Evolutionary conservation across 64 coral and sea anemone genomes (phyloP).

Genomic region (Platygyra sinensis): DNA sequence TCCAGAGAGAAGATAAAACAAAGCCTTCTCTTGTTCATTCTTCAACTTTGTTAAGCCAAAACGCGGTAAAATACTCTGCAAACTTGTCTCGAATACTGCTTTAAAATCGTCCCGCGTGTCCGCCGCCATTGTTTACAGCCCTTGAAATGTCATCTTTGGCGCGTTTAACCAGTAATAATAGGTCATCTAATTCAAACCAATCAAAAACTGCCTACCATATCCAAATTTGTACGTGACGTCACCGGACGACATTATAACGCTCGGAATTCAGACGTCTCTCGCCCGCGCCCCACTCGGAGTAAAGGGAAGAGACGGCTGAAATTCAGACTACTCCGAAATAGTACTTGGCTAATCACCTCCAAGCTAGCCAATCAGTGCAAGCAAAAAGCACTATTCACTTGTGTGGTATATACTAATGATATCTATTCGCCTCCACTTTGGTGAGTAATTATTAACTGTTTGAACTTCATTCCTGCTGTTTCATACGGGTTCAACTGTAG

Average conservation of each 20-base stretch:
- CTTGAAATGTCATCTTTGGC: background rate
- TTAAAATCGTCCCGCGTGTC: background rate
- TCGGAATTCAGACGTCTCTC: background rate
- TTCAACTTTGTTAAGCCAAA: background rate
- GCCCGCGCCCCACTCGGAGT: too few relatives aligned
- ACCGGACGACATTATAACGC: background rate
- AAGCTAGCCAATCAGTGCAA: too few relatives aligned
- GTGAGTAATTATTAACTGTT: too few relatives aligned
- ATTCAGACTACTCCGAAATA: too few relatives aligned
- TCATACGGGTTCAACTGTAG: too few relatives aligned
- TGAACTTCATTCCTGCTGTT: too few relatives aligned
- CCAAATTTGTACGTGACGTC: background rate
- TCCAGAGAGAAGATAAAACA: background rate
- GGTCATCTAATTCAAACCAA: constrained; percentile 5
- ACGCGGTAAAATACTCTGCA: background rate
- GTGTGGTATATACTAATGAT: too few relatives aligned
- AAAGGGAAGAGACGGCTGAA: too few relatives aligned
- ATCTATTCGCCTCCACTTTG: too few relatives aligned
- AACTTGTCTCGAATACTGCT: background rate
- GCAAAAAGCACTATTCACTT: too few relatives aligned
- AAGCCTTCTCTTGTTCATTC: background rate
- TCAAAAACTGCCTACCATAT: background rate
- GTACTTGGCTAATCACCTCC: too few relatives aligned
- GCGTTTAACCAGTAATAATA: background rate
- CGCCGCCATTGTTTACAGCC: background rate